Evolutionary conservation across 2,797 vertebrate species (phyloP), one percentile per base, ranked within the genome.

Genomic region (Coregonus sp.): DNA sequence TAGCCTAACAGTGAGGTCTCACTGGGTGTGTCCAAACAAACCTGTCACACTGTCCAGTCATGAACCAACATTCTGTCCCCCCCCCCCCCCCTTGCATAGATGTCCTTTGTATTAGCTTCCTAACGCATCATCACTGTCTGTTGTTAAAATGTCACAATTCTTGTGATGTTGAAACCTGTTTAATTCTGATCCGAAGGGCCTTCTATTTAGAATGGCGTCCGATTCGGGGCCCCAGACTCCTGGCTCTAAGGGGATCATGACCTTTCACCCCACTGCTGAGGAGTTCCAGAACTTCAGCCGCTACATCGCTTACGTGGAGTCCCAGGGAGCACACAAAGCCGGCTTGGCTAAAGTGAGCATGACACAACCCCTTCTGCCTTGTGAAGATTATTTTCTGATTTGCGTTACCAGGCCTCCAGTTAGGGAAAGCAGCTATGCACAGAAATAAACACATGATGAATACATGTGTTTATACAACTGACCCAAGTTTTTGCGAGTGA

Each of bases 261-360:
- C 97, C 0, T 99, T 99, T 92, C 94, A 95, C 80, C 97, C 97
- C 7, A 97, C 96, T 4, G 81, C 83, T 78, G 97, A 97, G 81
- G 95, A 99, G 86, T 99, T 98, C 89, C 95, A 94, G 74, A 94
- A 96, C 89, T 99, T 98, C 92, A 96, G 82, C 85, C 94, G 96
- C 2, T 99, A 99, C 78, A 87, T 99, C 71, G 97, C 96, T 4
- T 99, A 96, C 80, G 93, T 98, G n/a, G 97, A 99, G 89, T 96
- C 97, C 14, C 96, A 98, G 88, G 97, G 97, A 84, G 97, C 97
- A 1, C 97, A 98, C 82, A 95, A 92, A 78, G 96, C 97, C 70
- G 97, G 97, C 6, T 92, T 98, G 78, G 97, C 97, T 78, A 99
- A 98, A 94, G 97, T 97, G 87, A 91, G 88, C 82, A 54, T 52